Evolutionary conservation across 30 jellyfish, hydroid and myxozoan genomes (phyloP), one percentile per base, ranked within the genome.

Genomic region (Aurelia sp.): DNA sequence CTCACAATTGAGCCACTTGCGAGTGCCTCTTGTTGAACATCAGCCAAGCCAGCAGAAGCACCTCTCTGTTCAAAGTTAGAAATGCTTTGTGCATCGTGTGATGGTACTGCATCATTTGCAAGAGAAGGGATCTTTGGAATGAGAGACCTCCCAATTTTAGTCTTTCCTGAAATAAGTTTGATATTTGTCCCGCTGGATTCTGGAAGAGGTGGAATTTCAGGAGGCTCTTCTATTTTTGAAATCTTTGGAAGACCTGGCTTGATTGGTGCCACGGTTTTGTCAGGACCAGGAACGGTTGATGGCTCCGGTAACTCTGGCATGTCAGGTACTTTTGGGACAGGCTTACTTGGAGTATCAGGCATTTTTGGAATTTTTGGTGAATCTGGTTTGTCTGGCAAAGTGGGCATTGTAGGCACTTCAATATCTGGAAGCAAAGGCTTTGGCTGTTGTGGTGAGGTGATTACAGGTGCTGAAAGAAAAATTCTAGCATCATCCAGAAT

Each of bases 141-240:
- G 31, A 12, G 33, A 51, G 86, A 75, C 57, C 0, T 44, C 55
- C 7, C 55, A 7, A 17, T 74, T 18, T 74, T 74, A n/a, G 86
- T 63, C 22, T 35, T 61, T 35, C 7, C 86, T 44, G 84, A 58
- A 9, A 73, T 27, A 8, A 40, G 18, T 44, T 65, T 72, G 19
- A 73, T 58, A 16, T 12, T 38, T 73, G 84, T 52, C 20, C n/a
- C 64, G 16, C 55, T 47, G 57, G 76, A 1, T 47, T 55, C 44
- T 51, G 86, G 74, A 12, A 50, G 27, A 57, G 20, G 74, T 44
- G 86, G 86, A n/a, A 74, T 55, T 51, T 53, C 61, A 51, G 86
- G 74, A 22, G 61, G 5, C 22, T 7, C 74, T 18, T 71, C 63
- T 61, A 13, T 55, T 53, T 50, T 22, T 20, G 86, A 35, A 7